phyloP scores from a whole-genome alignment of 2,113 vertebrate species.

The Lepus europaeus region DNA sequence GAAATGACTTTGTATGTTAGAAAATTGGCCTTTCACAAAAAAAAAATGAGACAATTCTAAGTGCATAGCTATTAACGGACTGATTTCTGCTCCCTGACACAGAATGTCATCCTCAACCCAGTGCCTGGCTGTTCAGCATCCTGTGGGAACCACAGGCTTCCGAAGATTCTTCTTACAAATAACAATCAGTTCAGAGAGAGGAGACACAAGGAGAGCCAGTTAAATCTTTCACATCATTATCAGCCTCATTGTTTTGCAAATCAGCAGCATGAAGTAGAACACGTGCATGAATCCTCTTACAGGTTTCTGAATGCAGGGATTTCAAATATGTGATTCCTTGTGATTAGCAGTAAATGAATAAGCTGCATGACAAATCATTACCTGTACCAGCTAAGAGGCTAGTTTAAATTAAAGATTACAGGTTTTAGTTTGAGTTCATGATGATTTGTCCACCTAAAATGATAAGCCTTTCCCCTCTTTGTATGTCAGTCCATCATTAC shows the following conservation, averaged over 20 bases:
- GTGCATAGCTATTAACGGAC: slow-evolving; percentile 83
- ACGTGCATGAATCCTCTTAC: slow-evolving; percentile 85
- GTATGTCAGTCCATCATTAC: slow-evolving; percentile 65
- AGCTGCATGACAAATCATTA: slow-evolving; percentile 83
- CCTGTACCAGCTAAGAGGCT: slow-evolving; percentile 72
- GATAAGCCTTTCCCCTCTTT: slow-evolving; percentile 25
- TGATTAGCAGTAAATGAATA: slow-evolving; percentile 87
- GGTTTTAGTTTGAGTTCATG: slow-evolving; percentile 67
- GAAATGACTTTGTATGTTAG: slow-evolving; percentile 76
- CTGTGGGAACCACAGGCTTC: slow-evolving; percentile 86
- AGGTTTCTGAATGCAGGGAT: slow-evolving; percentile 84
- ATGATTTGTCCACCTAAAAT: slow-evolving; percentile 59
- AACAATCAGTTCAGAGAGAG: slow-evolving; percentile 89
- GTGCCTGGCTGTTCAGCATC: slow-evolving; percentile 81
- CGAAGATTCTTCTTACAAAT: slow-evolving; percentile 91
- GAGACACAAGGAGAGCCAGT: slow-evolving; percentile 86
- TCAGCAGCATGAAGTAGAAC: slow-evolving; percentile 90
- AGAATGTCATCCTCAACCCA: slow-evolving; percentile 81
- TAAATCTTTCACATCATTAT: slow-evolving; percentile 91
- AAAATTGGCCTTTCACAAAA: slow-evolving; percentile 75
- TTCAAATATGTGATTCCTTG: slow-evolving; percentile 83
- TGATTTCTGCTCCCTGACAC: slow-evolving; percentile 88
- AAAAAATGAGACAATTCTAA: slow-evolving; percentile 78
- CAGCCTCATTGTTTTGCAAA: slow-evolving; percentile 94
- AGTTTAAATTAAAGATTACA: slow-evolving; percentile 79